Evolutionary conservation across 2,888 invertebrate species (phyloP), one percentile per base, ranked within the genome.

Genomic region (Chymomyza caudatula): DNA sequence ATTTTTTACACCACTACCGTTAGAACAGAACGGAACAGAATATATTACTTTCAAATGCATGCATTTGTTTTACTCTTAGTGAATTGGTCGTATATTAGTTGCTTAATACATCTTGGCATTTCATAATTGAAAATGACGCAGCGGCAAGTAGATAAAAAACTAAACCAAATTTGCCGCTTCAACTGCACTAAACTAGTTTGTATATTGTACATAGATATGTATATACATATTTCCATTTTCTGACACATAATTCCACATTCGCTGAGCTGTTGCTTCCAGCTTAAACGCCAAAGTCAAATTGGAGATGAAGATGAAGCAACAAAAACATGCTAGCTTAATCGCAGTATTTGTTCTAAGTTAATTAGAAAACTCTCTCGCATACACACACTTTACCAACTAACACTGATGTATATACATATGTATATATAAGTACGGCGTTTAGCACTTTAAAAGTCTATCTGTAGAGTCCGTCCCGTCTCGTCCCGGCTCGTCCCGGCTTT

Each of bases 221-320:
- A 67, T 65, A 67, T 69, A 76, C 76, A 72, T 71, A 79, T 80
- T 86, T 85, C 85, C 78, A 77, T 85, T 84, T 84, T 83, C 86
- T 86, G 86, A 83, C 86, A 86, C 86, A 85, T 84, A 84, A 86
- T 85, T 86, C 86, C 78, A 86, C 79, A 83, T 86, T 81, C 76
- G 73, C 73, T 17, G 4, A 80, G 71, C 74, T 69, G 75, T 25
- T 15, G 42, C 70, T 60, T 71, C 70, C 74, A 76, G 69, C 63
- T 66, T 66, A 67, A 60, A 64, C 52, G 69, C 29, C 29, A 37
- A 37, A 3, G n/a, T 2, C 29, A 43, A 42, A 13, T 8, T 19
- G 25, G 51, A 37, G 11, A 51, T 15, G 13, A 20, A 51, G 42
- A 42, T 29, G 15, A 19, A 51, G 51, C 19, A 8, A 44, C 54